Percentiles rank a stretch among this genome's conserved stretches.
phyloP scores from a whole-genome alignment of 2,888 invertebrate genomes.

The Emmelina monodactyla region DNA sequence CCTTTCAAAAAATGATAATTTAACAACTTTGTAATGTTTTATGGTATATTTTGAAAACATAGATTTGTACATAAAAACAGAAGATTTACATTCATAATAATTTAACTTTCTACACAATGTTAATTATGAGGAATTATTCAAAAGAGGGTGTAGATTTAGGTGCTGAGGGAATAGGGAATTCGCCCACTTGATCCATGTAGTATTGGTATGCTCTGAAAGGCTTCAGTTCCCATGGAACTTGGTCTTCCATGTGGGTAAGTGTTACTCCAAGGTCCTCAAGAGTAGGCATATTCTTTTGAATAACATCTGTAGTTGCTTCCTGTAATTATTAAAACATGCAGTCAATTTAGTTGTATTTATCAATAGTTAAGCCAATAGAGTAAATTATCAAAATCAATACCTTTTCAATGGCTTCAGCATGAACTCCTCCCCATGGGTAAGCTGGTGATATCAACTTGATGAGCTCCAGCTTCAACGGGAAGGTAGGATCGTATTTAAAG shows the following conservation, averaged over 20 bases:
- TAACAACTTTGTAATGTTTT: too few species aligned
- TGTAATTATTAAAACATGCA: too few species aligned
- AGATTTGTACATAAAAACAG: too few species aligned
- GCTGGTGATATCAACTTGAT: slow-evolving; percentile 69
- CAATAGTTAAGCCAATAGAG: too few species aligned
- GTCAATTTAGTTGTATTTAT: too few species aligned
- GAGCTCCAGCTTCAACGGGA: slow-evolving; percentile 68
- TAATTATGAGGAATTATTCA: too few species aligned
- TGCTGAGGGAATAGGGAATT: slow-evolving; percentile 75
- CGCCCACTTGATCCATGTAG: slow-evolving; percentile 78
- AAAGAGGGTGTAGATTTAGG: too few species aligned
- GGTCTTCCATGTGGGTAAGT: slow-evolving; percentile 78
- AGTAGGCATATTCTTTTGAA: slow-evolving; percentile 71
- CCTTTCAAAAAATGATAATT: too few species aligned
- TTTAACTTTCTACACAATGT: too few species aligned
- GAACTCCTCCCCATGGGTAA: slow-evolving; percentile 73
- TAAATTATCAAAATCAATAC: too few species aligned
- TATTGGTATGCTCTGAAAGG: slow-evolving; percentile 73
- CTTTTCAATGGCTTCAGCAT: slow-evolving; percentile 83
- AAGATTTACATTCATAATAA: too few species aligned
- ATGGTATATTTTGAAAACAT: too few species aligned
- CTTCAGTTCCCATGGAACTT: slow-evolving; percentile 83
- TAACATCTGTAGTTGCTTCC: slow-evolving; percentile 79
- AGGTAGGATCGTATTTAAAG: slow-evolving; percentile 74
- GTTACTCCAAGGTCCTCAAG: slow-evolving; percentile 88